Evolutionary conservation across 2,113 vertebrate genomes (phyloP), one percentile per base, ranked within the genome.

Genomic region (Marmota flaviventris): DNA sequence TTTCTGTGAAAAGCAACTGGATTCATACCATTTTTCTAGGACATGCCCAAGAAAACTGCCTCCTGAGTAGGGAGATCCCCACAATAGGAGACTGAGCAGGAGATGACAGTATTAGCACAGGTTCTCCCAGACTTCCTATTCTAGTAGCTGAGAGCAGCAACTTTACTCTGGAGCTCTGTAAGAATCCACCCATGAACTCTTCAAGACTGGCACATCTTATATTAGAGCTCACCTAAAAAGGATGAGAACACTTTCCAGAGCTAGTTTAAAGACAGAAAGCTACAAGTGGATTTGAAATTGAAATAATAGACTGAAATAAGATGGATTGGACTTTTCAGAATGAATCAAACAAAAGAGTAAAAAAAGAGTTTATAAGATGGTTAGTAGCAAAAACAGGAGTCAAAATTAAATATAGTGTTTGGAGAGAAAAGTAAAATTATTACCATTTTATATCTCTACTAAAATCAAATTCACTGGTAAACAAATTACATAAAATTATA

Each of bases 211-310:
- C 8, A 12, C 1, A 13, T 29, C 8, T 5, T 14, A 16, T 1
- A 1, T 81, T 2, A 75, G 61, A 63, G 7, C 61, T 63, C 24
- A 27, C 1, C 61, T 27, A 63, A 27, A 63, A 27, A 82, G 3
- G 13, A 89, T 85, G 39, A 27, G 2, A 61, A n/a, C 2, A 37
- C 3, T 22, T 85, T 32, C 39, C 27, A 93, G 61, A 82, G 14
- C 51, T n/a, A 37, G 22, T 3, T 7, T 1, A 72, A 82, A 67
- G 5, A 69, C 2, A 51, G 45, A 34, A 53, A 82, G 0, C 13
- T 88, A 85, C 73, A 67, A 85, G 88, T 12, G 10, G 10, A 89
- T 90, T 79, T 56, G 22, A 93, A 87, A 94, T 87, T 67, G 34
- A 76, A 65, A 77, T 22, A 45, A 4, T n/a, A 82, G 29, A 73